Percentiles rank a stretch among this genome's conserved stretches.
These are phyloP conservation scores for Pissodes strobi DNA, from an alignment of 1,140 invertebrate species.

Conservation along the genomic window DNA sequence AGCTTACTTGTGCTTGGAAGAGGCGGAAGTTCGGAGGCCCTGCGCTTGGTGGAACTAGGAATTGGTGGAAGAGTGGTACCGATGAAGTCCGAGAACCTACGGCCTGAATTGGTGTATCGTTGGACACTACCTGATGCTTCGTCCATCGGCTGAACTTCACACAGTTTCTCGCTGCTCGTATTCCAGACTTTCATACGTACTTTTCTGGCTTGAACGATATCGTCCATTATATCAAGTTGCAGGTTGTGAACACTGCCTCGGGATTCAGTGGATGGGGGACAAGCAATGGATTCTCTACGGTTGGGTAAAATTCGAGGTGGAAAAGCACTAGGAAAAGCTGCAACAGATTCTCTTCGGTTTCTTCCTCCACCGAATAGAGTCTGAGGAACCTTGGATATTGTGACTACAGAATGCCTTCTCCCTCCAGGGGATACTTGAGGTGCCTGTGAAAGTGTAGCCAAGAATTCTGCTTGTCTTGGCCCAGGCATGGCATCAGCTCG, in stretches of 20 bases:
- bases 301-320: constrained; percentile 53
- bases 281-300: constrained; percentile 58
- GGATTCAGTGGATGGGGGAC: constrained; percentile 68
- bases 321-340: constrained; percentile 66
- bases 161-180: constrained; percentile 76
- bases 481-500: constrained; percentile 72
- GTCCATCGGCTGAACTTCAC: constrained; percentile 77
- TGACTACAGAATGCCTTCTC: constrained; percentile 79
- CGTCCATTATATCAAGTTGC: constrained; percentile 84
- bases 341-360: constrained; percentile 76
- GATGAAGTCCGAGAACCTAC: constrained; percentile 75
- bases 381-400: constrained; percentile 76
- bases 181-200: constrained; percentile 82
- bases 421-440: constrained; percentile 71
- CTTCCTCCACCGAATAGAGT: constrained; percentile 77
- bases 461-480: constrained; percentile 74
- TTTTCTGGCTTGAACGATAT: constrained; percentile 80
- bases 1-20: constrained; percentile 45
- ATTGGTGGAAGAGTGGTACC: constrained; percentile 61
- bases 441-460: constrained; percentile 76
- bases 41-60: constrained; percentile 59
- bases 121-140: constrained; percentile 62
- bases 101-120: constrained; percentile 60
- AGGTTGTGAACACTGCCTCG: constrained; percentile 79
- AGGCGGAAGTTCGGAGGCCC: constrained; percentile 67